Conservation (phyloP, 2,113 vertebrate species). For the Triplophysa siluroides region DNA sequence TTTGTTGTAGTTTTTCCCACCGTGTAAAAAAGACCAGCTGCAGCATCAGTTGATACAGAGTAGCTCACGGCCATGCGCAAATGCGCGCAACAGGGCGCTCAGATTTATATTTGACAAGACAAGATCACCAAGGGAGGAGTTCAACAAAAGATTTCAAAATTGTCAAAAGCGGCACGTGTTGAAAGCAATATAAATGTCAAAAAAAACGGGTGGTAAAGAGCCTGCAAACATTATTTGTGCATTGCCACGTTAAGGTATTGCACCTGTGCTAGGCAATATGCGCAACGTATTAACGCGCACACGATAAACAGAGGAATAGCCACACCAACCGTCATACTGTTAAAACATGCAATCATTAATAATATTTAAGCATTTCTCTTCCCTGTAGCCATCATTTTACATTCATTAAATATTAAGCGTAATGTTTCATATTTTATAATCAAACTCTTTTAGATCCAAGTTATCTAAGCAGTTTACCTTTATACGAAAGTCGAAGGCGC, state of each 20-base stretch:
- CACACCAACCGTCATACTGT: background rate
- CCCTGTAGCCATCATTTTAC: background rate
- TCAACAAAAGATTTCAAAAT: background rate
- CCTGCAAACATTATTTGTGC: background rate
- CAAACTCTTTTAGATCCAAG: background rate
- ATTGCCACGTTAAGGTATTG: background rate
- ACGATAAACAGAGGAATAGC: background rate
- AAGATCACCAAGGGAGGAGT: background rate
- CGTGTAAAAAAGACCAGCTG: background rate
- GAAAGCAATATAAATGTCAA: background rate
- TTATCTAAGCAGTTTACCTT: conserved; percentile 48
- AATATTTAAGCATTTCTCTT: background rate
- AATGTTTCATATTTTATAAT: background rate
- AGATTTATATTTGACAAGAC: conserved; percentile 17
- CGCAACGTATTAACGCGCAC: background rate
- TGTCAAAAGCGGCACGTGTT: background rate
- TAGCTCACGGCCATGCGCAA: background rate
- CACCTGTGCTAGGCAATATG: background rate
- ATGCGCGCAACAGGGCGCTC: background rate
- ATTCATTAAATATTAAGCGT: background rate
- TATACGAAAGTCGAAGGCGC: conserved; percentile 60
- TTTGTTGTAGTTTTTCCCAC: background rate
- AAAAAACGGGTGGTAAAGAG: background rate
- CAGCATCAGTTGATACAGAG: background rate
- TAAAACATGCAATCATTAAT: conserved; percentile 10